phyloP scores from a whole-genome alignment of 1,140 invertebrate genomes.

The Conus ventricosus region DNA sequence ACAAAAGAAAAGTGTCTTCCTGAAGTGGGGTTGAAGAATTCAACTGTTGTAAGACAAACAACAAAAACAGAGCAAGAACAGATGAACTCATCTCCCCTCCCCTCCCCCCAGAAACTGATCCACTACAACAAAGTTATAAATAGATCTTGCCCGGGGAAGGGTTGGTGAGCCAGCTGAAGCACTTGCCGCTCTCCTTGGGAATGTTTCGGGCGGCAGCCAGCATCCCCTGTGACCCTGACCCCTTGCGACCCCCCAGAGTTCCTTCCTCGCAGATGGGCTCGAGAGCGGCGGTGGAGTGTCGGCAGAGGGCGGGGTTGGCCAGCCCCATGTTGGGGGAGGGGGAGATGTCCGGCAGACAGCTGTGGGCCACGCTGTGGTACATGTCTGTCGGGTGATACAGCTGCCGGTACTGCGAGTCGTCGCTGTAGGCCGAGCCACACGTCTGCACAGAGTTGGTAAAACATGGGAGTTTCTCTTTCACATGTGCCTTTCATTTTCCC shows the following conservation, averaged over 20 bases:
- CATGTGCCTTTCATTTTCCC: neutral
- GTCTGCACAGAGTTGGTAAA: slow-evolving; percentile 29
- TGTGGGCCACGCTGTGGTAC: slow-evolving; percentile 54
- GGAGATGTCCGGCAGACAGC: slow-evolving; percentile 41
- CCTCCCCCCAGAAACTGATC: neutral
- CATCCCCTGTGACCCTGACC: slow-evolving; percentile 2
- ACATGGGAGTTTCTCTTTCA: neutral
- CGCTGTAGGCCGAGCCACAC: slow-evolving; percentile 63
- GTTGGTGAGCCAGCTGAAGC: slow-evolving; percentile 31
- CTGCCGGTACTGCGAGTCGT: slow-evolving; percentile 66
- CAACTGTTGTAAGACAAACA: no score
- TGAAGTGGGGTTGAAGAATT: no score
- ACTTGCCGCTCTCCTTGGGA: slow-evolving; percentile 32
- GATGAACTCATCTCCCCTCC: no score
- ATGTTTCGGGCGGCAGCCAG: slow-evolving; percentile 35
- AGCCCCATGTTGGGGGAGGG: slow-evolving; percentile 41
- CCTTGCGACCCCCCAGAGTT: neutral
- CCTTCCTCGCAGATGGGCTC: slow-evolving; percentile 59
- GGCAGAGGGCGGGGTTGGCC: slow-evolving; percentile 28
- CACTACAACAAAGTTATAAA: neutral
- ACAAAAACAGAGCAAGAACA: no score
- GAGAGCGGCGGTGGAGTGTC: slow-evolving; percentile 51
- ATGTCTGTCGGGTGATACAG: slow-evolving; percentile 67
- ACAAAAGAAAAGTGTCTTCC: no score
- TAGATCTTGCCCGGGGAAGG: slow-evolving; percentile 36